Conservation (phyloP, 2,888 invertebrate species). For the Gastracanthus pulcherrimus region DNA sequence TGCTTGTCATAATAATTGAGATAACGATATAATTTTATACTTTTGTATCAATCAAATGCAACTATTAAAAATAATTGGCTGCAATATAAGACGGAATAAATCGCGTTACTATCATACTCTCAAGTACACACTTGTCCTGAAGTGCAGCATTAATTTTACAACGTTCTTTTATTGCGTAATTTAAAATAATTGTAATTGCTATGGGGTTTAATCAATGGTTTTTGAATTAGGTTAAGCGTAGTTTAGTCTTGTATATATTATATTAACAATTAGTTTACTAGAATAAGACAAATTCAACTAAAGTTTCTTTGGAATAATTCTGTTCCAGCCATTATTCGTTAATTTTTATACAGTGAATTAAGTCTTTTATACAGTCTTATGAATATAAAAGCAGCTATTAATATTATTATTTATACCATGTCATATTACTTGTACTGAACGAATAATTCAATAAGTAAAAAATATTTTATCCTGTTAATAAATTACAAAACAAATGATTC, state of each 20-base stretch:
- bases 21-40: constrained; percentile 30
- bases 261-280: constrained; percentile 16
- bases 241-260: background rate
- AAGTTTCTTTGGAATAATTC: too few species aligned
- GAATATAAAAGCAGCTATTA: too few species aligned
- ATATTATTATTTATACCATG: too few species aligned
- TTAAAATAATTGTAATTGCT: constrained; percentile 45
- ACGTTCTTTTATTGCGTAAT: constrained; percentile 34
- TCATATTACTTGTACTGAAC: too few species aligned
- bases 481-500: background rate
- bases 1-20: constrained; percentile 17
- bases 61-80: constrained; percentile 54
- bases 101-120: constrained; percentile 11
- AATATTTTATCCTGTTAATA: background rate
- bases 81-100: constrained; percentile 30
- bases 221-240: background rate
- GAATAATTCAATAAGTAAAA: too few species aligned
- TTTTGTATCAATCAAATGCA: constrained; percentile 30
- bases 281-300: background rate
- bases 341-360: too few species aligned
- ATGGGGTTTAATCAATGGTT: background rate
- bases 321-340: too few species aligned
- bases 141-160: constrained; percentile 51
- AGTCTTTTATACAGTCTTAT: too few species aligned
- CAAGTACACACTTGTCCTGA: constrained; percentile 28